Percentiles rank a stretch among this genome's conserved stretches.
These are phyloP conservation scores for Petroica traversi DNA, from an alignment of 2,113 vertebrate species.

Conservation along the genomic window DNA sequence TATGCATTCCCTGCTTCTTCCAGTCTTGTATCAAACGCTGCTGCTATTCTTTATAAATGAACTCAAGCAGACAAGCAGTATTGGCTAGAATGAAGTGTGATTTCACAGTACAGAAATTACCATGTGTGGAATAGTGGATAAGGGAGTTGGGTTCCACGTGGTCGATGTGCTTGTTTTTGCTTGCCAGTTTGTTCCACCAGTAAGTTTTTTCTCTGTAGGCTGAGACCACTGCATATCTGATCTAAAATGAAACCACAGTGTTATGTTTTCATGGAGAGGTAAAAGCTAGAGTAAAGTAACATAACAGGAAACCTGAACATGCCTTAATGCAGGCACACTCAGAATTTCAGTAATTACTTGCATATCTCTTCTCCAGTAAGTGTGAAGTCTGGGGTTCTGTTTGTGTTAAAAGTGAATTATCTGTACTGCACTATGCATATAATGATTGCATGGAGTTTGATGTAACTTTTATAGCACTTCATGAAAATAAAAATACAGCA, in stretches of 20 bases:
- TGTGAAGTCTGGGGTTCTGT: not conserved
- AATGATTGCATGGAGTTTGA: not conserved
- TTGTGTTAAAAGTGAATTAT: not conserved
- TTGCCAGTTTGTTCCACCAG: slow-evolving; percentile 87
- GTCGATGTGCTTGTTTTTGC: slow-evolving; percentile 85
- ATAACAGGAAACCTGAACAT: not conserved
- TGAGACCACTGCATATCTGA: slow-evolving; percentile 86
- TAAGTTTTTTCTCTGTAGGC: slow-evolving; percentile 85
- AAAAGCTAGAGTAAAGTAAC: not conserved
- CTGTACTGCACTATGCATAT: not conserved
- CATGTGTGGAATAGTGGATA: slow-evolving; percentile 83
- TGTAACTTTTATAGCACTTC: not conserved
- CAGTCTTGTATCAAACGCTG: not conserved
- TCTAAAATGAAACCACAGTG: slow-evolving; percentile 61
- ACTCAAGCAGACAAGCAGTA: not conserved
- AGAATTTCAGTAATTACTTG: not conserved
- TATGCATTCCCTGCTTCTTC: not conserved
- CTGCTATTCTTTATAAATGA: not conserved
- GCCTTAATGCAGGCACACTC: not conserved
- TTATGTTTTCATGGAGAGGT: not conserved
- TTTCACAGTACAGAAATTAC: slow-evolving; percentile 66
- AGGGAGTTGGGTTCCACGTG: slow-evolving; percentile 82
- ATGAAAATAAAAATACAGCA: not conserved
- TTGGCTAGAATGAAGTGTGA: not conserved
- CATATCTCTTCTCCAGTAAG: not conserved